These are phyloP conservation scores for Pseudois nayaur DNA, from an alignment of 2,113 vertebrate genomes.

Conservation along the genomic window DNA sequence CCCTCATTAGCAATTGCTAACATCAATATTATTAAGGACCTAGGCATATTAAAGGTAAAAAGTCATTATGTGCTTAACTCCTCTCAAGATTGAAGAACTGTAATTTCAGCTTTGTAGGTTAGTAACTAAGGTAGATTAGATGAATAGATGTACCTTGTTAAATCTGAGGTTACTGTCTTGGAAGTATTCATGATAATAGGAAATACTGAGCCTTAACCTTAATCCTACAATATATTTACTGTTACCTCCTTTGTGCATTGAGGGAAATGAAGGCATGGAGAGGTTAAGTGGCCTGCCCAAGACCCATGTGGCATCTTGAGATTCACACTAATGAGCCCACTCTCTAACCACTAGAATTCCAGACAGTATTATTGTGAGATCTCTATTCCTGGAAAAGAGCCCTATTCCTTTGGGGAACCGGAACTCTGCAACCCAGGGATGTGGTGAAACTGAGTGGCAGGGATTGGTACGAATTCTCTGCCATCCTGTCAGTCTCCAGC, in stretches of 20 bases:
- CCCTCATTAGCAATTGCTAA: neutral
- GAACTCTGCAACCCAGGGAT: neutral
- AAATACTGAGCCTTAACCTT: slow-evolving; percentile 24
- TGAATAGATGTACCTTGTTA: neutral
- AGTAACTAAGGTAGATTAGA: neutral
- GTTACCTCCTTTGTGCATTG: neutral
- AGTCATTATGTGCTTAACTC: neutral
- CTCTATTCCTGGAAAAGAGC: neutral
- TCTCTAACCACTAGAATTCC: neutral
- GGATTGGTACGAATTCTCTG: neutral
- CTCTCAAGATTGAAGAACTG: neutral
- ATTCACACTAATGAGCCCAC: neutral
- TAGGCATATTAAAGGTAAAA: slow-evolving; percentile 15
- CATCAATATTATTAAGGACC: neutral
- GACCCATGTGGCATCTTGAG: neutral
- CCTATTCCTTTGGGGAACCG: neutral
- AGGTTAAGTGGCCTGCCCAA: neutral
- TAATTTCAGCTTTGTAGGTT: neutral
- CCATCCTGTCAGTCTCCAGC: neutral
- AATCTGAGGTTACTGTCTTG: neutral
- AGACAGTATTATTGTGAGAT: neutral
- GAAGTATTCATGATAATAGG: neutral
- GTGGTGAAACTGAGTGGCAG: neutral
- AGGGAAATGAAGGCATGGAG: neutral
- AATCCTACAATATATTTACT: neutral